Base-by-base conservation (phyloP, 2,797 vertebrate genomes). In the Melanotaenia nigrans region DNA sequence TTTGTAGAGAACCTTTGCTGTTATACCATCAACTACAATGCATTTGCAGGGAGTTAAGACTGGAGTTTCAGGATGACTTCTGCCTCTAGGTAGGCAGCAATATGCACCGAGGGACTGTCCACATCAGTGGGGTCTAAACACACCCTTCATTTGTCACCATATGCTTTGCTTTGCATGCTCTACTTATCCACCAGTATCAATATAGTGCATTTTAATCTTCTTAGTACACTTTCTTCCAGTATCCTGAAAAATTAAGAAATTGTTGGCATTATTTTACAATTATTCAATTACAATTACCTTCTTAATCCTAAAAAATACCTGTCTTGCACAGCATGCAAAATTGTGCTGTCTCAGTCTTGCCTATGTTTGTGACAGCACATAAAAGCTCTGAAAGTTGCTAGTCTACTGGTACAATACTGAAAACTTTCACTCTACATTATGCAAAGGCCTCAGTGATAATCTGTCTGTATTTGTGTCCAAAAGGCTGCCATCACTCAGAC, bases 11-110 rank as follows among this genome's bases (percentile, higher is more conserved):
- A 91, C 77, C 78, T 87, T 73, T 38, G 54, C 63, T 79, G 77
- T 85, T 89, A 68, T 75, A 82, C 84, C 76, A 83, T 76, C 73
- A 85, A 49, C 76, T 81, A 68, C 60, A 71, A 62, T 76, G 76
- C 62, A 71, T 71, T 59, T 54, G 0, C 22, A 4, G 72, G 82
- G 68, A 71, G 68, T 54, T 68, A 14, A 11, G 22, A 53, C 36
- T 57, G 35, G 42, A 63, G 55, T 49, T 65, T 28, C 51, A 74
- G 40, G 69, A 81, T 11, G 16, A 53, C 2, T 76, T 57, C 53
- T 69, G 54, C 47, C 47, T 59, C 51, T 49, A 28, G 16, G 56
- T 35, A 60, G 49, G 14, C 11, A 5, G 55, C 22, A 4, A 0
- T 20, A 24, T 55, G 74, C 60, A 57, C 8, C 5, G 40, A 13